These are phyloP conservation scores for Diplolepis rosae DNA, from an alignment of 2,888 invertebrate species.

Conservation along the genomic window DNA sequence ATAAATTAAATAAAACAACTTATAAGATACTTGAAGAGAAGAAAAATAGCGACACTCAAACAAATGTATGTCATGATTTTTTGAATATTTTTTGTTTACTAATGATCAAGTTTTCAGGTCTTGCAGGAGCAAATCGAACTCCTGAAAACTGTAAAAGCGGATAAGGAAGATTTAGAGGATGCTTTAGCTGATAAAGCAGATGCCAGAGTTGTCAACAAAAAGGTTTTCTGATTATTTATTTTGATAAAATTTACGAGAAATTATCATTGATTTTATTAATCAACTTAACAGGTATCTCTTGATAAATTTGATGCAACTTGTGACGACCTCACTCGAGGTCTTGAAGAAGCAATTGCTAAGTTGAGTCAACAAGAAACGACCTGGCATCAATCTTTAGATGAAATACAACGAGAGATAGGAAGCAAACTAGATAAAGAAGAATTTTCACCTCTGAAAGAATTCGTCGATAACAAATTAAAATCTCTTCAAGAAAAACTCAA, in stretches of 20 bases:
- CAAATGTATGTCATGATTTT: constrained; percentile 73
- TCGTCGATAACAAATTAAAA: constrained; percentile 78
- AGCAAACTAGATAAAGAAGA: constrained; percentile 81
- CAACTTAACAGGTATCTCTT: not conserved
- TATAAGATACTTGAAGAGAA: constrained; percentile 76
- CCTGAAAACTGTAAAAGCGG: constrained; percentile 81
- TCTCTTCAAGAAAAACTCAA: constrained; percentile 79
- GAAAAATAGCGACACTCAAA: constrained; percentile 75
- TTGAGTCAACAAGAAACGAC: constrained; percentile 79
- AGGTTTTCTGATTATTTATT: constrained; percentile 73
- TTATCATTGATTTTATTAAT: constrained; percentile 14
- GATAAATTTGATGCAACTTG: constrained; percentile 83
- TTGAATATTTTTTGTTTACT: constrained; percentile 4
- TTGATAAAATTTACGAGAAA: not conserved
- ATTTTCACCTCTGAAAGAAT: constrained; percentile 79
- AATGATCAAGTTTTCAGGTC: constrained; percentile 69
- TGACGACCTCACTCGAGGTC: constrained; percentile 79
- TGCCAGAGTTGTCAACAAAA: constrained; percentile 80
- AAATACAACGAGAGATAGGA: constrained; percentile 81
- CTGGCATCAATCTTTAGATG: constrained; percentile 81
- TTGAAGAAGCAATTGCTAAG: constrained; percentile 80
- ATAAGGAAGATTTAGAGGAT: constrained; percentile 82
- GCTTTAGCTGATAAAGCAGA: constrained; percentile 86
- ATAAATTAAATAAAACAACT: constrained; percentile 67
- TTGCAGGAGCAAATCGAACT: constrained; percentile 80